Evolutionary conservation across 1,140 invertebrate genomes (phyloP).

Genomic region (Periplaneta americana): DNA sequence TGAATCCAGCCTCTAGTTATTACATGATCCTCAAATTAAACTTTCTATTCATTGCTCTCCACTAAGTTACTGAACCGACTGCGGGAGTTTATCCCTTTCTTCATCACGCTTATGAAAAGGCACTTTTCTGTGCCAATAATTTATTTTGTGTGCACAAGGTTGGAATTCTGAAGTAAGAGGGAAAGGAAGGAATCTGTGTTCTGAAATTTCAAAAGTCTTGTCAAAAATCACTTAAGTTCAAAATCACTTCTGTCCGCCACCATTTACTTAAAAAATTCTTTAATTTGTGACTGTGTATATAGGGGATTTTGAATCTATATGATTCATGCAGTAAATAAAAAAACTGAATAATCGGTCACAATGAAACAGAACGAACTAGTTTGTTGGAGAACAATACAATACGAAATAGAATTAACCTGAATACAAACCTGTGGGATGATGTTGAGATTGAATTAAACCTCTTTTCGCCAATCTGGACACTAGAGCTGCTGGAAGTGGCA

Average conservation of each 20-base stretch:
- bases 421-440: background rate
- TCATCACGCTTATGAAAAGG: too few relatives aligned
- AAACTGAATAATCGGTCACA: background rate
- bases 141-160: too few relatives aligned
- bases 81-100: too few relatives aligned
- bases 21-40: too few relatives aligned
- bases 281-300: background rate
- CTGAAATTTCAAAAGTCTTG: too few relatives aligned
- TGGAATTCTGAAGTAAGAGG: too few relatives aligned
- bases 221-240: background rate
- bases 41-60: too few relatives aligned
- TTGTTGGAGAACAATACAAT: background rate
- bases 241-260: background rate
- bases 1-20: too few relatives aligned
- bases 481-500: slow-evolving; percentile 84
- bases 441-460: slow-evolving; percentile 39
- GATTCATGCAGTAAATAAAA: background rate
- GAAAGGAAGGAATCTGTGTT: too few relatives aligned
- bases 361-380: background rate
- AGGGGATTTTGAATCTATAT: background rate
- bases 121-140: too few relatives aligned
- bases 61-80: too few relatives aligned
- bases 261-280: background rate
- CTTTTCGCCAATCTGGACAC: slow-evolving; percentile 79
- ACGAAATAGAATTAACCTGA: background rate